Percentiles rank a stretch among this genome's conserved stretches.
These are phyloP conservation scores for Gerris buenoi DNA, from an alignment of 1,140 invertebrate species.

Conservation along the genomic window DNA sequence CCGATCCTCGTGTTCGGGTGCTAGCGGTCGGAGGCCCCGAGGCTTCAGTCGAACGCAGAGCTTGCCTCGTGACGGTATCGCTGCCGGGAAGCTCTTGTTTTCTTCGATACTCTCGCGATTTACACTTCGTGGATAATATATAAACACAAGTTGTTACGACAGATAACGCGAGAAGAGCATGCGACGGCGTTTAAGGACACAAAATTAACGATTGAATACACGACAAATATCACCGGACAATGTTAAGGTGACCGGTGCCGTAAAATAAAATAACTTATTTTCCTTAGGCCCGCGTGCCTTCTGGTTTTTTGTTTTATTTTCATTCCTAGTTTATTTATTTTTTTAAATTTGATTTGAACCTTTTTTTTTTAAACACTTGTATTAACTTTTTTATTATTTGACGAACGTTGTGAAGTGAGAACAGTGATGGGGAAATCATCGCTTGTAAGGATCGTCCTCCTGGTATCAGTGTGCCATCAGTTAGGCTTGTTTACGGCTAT, in stretches of 20 bases:
- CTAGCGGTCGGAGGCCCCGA: not conserved
- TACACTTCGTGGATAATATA: not conserved
- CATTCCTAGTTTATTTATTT: not conserved
- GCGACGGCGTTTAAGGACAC: not conserved
- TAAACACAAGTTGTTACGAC: not conserved
- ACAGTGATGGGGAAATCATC: constrained; percentile 10
- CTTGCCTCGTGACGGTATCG: not conserved
- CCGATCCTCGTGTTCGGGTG: not conserved
- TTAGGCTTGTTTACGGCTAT: constrained; percentile 5
- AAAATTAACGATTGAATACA: not conserved
- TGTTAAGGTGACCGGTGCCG: not conserved
- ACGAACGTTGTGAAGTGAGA: not conserved
- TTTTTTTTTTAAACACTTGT: too few relatives aligned
- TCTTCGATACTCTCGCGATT: not conserved
- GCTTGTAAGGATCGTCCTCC: constrained; percentile 6
- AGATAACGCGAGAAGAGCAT: not conserved
- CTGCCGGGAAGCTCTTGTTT: not conserved
- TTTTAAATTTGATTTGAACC: not conserved
- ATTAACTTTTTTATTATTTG: too few relatives aligned
- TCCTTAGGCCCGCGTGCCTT: too few relatives aligned
- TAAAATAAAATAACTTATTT: not conserved
- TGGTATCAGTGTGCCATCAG: constrained; percentile 7
- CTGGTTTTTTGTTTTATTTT: not conserved
- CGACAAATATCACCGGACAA: not conserved
- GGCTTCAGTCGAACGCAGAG: not conserved